Base-by-base conservation (phyloP, 2,888 invertebrate species). In the Drosophila fungiperda region DNA sequence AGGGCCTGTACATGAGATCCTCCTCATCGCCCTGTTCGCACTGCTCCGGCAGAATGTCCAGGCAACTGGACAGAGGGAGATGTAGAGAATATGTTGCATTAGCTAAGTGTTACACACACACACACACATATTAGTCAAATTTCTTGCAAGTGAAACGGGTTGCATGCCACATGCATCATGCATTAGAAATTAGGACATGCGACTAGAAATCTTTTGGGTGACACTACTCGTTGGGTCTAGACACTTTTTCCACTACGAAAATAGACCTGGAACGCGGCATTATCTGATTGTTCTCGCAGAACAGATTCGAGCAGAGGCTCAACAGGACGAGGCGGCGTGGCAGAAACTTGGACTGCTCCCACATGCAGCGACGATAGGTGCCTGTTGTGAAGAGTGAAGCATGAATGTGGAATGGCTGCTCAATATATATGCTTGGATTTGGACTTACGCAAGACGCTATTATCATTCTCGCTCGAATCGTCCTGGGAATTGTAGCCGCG, bases 181-280 rank as follows among this genome's bases (percentile, higher is more conserved):
- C 29, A 36, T 33, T 36, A 54, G 33, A 23, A 7, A 23, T 45
- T 45, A 20, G 45, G 20, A 62, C 84, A 82, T 87, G 80, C 87
- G 52, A 78, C 80, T 88, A 88, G 60, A 79, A 75, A 66, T 54
- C 68, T 66, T 69, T 66, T 57, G 55, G 73, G 60, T 72, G 87
- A 87, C 89, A 89, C 91, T 92, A 92, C 92, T 92, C 92, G 84
- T 92, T 92, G 66, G 87, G 92, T 90, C 93, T 92, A 89, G 92
- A 87, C 67, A 90, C 83, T 89, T 92, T 93, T 91, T 92, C 92
- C 89, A 92, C 89, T 86, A 92, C 92, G 91, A 92, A 93, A 90
- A 92, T 92, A 84, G 92, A 92, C 91, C 92, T 92, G 91, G 92
- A 92, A 65, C 92, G 92, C 65, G 92, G 81, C 73, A 91, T 78